A percentile compares a stretch with the other conserved stretches of the same genome.
Evolutionary conservation across 2,888 invertebrate species (phyloP).

Genomic region (Clanis bilineata): DNA sequence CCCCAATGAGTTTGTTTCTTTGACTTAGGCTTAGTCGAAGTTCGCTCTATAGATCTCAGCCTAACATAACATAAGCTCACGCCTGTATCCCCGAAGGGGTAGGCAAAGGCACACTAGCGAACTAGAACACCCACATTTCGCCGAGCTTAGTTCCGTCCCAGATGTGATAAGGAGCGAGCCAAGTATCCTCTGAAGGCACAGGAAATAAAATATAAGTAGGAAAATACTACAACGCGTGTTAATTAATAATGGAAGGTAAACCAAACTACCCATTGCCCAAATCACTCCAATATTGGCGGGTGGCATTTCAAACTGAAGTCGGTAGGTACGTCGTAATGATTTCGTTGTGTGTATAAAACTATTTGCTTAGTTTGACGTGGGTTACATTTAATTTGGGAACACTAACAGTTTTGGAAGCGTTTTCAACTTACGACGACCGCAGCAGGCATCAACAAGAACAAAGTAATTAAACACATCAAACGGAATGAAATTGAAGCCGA

Average conservation of each 20-base stretch:
- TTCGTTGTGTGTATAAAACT: conserved; percentile 71
- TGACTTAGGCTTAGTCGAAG: no score
- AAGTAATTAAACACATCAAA: conserved; percentile 83
- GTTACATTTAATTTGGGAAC: conserved; percentile 77
- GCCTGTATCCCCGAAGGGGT: no score
- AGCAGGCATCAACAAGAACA: conserved; percentile 78
- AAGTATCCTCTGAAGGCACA: no score
- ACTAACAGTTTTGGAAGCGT: conserved; percentile 72
- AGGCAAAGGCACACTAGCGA: no score
- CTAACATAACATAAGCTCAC: no score
- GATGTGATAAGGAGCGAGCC: no score
- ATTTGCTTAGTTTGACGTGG: conserved; percentile 76
- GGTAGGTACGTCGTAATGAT: conserved; percentile 52
- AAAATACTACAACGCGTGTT: not conserved
- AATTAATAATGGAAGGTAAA: not conserved
- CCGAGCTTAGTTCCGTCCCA: no score
- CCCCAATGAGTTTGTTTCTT: no score
- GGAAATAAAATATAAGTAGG: not conserved
- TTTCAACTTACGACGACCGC: conserved; percentile 75
- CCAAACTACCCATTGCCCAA: conserved; percentile 18
- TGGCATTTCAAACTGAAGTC: conserved; percentile 37
- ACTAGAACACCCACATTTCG: no score
- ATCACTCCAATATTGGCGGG: conserved; percentile 37
- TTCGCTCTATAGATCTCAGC: no score
- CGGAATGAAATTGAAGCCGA: conserved; percentile 71